A percentile compares a stretch with the other conserved stretches of the same genome.
Evolutionary conservation across 2,888 invertebrate species (phyloP).

Genomic region (Leptopilina drosophilae): DNA sequence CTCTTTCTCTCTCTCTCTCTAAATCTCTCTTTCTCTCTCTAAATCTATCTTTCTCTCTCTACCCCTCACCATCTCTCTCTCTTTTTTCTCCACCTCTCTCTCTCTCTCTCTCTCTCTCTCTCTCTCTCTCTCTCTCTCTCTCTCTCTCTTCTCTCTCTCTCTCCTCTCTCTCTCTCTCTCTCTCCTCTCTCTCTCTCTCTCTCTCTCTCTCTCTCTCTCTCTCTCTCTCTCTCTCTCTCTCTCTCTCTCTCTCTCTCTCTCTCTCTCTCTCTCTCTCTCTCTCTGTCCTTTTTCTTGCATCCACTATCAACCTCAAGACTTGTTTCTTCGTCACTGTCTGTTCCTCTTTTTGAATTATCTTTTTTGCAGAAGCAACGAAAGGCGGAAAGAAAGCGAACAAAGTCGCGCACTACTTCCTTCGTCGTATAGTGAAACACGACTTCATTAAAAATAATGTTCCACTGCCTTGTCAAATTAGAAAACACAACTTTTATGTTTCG

Average conservation of each 20-base stretch:
- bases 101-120: constrained; percentile 47
- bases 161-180: constrained; percentile 49
- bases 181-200: constrained; percentile 49
- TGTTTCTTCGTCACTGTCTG: constrained; percentile 41
- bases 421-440: not conserved
- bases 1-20: constrained; percentile 49
- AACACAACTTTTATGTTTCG: too few relatives aligned
- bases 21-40: constrained; percentile 45
- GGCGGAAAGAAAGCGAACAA: constrained; percentile 50
- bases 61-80: constrained; percentile 41
- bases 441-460: constrained; percentile 3
- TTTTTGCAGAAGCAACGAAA: constrained; percentile 51
- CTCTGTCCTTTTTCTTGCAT: not conserved
- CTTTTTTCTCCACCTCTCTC: not conserved
- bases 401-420: constrained; percentile 34
- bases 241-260: constrained; percentile 45
- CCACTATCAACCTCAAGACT: not conserved
- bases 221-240: constrained; percentile 48
- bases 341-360: constrained; percentile 43
- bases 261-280: constrained; percentile 43
- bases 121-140: constrained; percentile 43
- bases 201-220: too few relatives aligned
- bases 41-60: too few relatives aligned
- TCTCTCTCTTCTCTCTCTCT: constrained; percentile 46
- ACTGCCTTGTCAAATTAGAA: constrained; percentile 9